phyloP scores from a whole-genome alignment of 64 coral and sea anemone species.

The Hydrozoanthus tunicans region DNA sequence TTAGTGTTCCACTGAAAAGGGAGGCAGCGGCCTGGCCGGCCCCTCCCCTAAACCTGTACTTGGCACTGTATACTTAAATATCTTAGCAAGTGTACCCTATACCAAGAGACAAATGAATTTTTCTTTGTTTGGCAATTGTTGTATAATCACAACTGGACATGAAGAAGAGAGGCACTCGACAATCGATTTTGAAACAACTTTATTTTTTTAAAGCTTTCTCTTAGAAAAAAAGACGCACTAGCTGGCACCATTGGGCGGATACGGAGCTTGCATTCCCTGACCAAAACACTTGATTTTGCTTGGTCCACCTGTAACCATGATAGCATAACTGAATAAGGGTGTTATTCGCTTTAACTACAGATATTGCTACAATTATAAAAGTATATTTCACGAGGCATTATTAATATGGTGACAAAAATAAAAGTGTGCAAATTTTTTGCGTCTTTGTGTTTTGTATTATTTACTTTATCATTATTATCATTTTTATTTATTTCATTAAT shows the following conservation, averaged over 20 bases:
- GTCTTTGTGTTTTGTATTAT: neutral
- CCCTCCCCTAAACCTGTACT: too few species aligned
- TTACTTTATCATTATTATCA: too few species aligned
- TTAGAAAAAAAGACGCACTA: neutral
- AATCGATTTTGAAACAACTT: too few species aligned
- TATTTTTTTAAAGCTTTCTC: too few species aligned
- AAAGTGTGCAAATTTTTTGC: neutral
- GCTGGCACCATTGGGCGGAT: constrained; percentile 48
- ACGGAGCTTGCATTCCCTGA: constrained; percentile 58
- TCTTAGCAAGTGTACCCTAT: too few species aligned
- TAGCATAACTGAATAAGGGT: neutral
- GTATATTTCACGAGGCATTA: neutral
- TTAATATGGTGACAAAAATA: neutral
- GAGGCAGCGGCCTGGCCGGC: too few species aligned
- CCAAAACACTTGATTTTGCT: constrained; percentile 57
- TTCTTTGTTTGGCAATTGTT: too few species aligned
- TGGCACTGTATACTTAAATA: too few species aligned
- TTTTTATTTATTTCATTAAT: neutral
- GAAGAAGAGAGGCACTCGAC: too few species aligned
- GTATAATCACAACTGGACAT: too few species aligned
- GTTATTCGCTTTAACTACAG: neutral
- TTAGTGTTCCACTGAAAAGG: too few species aligned
- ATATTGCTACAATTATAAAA: neutral
- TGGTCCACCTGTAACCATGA: constrained; percentile 38
- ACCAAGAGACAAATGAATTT: too few species aligned